These are phyloP conservation scores for Cerastis leucographa DNA, from an alignment of 2,888 invertebrate genomes.

Conservation along the genomic window DNA sequence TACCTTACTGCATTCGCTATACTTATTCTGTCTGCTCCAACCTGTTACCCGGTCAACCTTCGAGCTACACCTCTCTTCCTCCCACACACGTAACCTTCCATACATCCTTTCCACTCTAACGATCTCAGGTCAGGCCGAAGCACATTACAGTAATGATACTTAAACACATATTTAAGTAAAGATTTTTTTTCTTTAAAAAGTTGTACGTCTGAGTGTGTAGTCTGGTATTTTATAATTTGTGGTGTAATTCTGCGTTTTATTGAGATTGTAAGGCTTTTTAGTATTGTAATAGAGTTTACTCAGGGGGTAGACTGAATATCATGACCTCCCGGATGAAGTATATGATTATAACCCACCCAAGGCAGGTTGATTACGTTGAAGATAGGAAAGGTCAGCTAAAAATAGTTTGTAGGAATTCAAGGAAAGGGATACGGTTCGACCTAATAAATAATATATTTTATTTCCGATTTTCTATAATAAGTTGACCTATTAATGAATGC, in stretches of 20 bases:
- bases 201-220: conserved; percentile 76
- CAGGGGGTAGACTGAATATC: conserved; percentile 3
- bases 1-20: conserved; percentile 87
- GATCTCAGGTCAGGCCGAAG: conserved; percentile 86
- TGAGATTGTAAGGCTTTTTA: conserved; percentile 49
- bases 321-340: conserved; percentile 7
- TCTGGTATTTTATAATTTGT: conserved; percentile 70
- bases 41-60: conserved; percentile 90
- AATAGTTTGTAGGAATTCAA: background rate
- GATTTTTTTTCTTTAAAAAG: conserved; percentile 86
- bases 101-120: conserved; percentile 75
- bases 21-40: conserved; percentile 88
- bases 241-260: conserved; percentile 61
- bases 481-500: no score
- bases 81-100: conserved; percentile 60
- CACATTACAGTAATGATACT: conserved; percentile 90
- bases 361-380: background rate
- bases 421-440: background rate
- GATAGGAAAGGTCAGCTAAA: background rate
- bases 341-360: background rate
- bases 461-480: background rate
- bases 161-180: conserved; percentile 90
- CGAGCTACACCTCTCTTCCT: conserved; percentile 75
- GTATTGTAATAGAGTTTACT: conserved; percentile 26
- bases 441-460: background rate